Base-by-base conservation (phyloP, 2,113 vertebrate genomes). In the Apeltes quadracus region DNA sequence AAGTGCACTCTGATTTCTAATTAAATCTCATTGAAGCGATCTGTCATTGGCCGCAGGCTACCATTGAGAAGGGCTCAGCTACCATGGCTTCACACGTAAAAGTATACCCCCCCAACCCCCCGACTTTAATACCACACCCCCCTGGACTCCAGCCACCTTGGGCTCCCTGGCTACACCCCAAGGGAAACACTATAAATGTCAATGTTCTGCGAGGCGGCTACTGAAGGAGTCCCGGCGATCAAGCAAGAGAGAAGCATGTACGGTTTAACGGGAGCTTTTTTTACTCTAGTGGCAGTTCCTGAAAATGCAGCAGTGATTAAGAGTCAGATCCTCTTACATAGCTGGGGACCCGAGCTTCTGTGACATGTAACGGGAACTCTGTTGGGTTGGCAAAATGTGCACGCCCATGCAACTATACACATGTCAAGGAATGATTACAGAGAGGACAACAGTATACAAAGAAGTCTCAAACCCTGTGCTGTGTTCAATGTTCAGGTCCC, bases 21-120 rank as follows among this genome's bases (percentile, higher is more conserved):
- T 91, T 87, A 88, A 91, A 92, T 92, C 72, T 74, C 76, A 67
- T 68, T 36, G 77, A 89, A 92, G 86, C 84, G 75, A 91, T 92
- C 85, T 79, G 81, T 91, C 91, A 87, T 84, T 88, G 86, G 78
- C 67, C 53, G 72, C 63, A 70, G 81, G 85, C 74, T 69, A n/a
- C 83, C 79, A 88, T 84, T 77, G 88, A 90, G 85, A 87, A 68
- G 58, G 57, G 46, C 27, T 73, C 16, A 50, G 62, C 71, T 71
- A 76, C 61, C 50, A 79, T 38, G 59, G 78, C 58, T 75, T 80
- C 76, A 70, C 87, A 82, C 50, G 54, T 82, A 68, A 80, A 87
- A 25, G 61, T 46, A 79, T 79, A 67, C 72, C 38, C 39, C 48
- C 72, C 61, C 43, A 27, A 59, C 41, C 41, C 71, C 57, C 36